Percentiles rank a stretch among this genome's conserved stretches.
Evolutionary conservation across 2,888 invertebrate species (phyloP).

Genomic region (Drosophila flavopinicola): DNA sequence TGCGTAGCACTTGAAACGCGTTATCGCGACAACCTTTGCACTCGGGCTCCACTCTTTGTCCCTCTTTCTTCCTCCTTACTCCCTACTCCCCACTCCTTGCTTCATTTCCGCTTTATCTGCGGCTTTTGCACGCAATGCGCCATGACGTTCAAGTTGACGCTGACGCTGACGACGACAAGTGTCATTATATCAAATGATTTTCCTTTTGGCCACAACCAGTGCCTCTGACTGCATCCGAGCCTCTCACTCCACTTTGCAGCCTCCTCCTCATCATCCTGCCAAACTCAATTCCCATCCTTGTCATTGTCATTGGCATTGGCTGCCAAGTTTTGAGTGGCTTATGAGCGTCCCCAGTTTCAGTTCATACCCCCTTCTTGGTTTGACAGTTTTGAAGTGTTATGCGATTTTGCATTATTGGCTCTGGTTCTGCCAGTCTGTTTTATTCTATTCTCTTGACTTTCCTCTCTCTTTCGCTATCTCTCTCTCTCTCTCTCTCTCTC

Average conservation of each 20-base stretch:
- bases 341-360: slow-evolving; percentile 19
- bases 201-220: slow-evolving; percentile 63
- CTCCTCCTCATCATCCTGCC: neutral
- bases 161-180: slow-evolving; percentile 63
- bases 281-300: slow-evolving; percentile 23
- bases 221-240: slow-evolving; percentile 19
- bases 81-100: neutral
- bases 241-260: slow-evolving; percentile 3
- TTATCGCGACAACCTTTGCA: slow-evolving; percentile 4
- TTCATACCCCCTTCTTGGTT: slow-evolving; percentile 14
- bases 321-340: slow-evolving; percentile 78
- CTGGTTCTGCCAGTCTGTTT: slow-evolving; percentile 29
- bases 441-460: slow-evolving; percentile 9
- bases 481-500: neutral
- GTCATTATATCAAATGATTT: slow-evolving; percentile 78
- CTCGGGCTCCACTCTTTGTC: neutral
- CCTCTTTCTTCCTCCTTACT: neutral
- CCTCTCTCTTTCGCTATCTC: neutral
- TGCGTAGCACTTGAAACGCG: slow-evolving; percentile 16
- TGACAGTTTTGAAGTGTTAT: slow-evolving; percentile 73
- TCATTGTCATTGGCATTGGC: slow-evolving; percentile 45
- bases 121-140: slow-evolving; percentile 54
- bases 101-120: slow-evolving; percentile 4
- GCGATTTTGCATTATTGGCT: slow-evolving; percentile 79
- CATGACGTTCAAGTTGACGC: slow-evolving; percentile 36